Evolutionary conservation across 92 coral and sea anemone species (phyloP), one percentile per base, ranked within the genome.

Genomic region (Palythoa grandis): DNA sequence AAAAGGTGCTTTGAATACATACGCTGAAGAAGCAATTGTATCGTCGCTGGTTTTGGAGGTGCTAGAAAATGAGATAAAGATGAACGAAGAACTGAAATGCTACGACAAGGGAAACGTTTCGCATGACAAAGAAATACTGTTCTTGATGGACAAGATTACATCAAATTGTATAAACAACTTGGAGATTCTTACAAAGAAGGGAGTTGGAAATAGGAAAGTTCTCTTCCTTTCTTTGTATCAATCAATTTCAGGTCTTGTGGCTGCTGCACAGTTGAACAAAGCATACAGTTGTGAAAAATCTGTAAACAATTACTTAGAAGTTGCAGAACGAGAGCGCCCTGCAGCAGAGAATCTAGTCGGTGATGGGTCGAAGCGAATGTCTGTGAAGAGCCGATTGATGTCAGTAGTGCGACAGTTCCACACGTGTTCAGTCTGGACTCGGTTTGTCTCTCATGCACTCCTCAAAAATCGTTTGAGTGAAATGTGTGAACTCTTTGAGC

Each of bases 1-100:
- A 24, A 78, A 78, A 78, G 83, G 83, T 15, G 60, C 83, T 9
- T 39, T 78, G 11, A 78, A 78, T 22, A 78, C 53, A 35, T 78
- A 78, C 70, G 72, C 38, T 60, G 83, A 78, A 58, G 70, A 78
- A 10, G 19, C 71, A 38, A 22, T 78, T 38, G 48, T 58, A 7
- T 65, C 83, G 17, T 38, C n/a, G 29, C 25, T 78, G n/a, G 83
- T 70, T 2, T 58, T 65, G 83, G 70, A 78, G 19, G 56, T 22
- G 13, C 19, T 78, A 22, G 37, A 78, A 60, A 13, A 11, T 38
- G 69, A 60, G 2, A 14, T 60, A 9, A 60, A 15, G 16, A 9
- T 5, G 25, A 25, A 17, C 0, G n/a, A n/a, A 20, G 83, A 60
- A 25, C 43, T 13, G 25, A 60, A 9, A 17, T 3, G 54, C 25